Evolutionary conservation across 2,797 vertebrate genomes (phyloP).

Genomic region (Acrossocheilus wenchowensis): DNA sequence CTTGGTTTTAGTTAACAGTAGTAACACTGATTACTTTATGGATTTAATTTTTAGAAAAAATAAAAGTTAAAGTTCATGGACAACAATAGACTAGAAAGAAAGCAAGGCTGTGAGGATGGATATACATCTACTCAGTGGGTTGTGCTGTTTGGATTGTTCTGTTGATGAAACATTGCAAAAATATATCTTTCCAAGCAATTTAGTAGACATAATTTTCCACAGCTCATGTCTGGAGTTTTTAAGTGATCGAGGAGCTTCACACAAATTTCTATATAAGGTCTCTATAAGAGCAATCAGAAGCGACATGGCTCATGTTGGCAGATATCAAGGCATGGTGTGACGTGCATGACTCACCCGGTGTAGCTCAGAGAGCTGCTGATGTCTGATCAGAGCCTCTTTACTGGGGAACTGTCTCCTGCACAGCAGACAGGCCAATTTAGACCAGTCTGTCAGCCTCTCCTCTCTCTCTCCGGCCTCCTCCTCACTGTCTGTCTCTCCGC

Average conservation of each 20-base stretch:
- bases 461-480: conserved; percentile 84
- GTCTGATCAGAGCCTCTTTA: conserved; percentile 90
- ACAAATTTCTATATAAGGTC: neutral
- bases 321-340: neutral
- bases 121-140: neutral
- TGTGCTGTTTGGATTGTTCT: neutral
- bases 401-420: conserved; percentile 92
- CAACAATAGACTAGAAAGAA: neutral
- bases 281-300: neutral
- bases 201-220: neutral
- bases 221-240: too few relatives aligned
- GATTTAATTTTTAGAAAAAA: too few relatives aligned
- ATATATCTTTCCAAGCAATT: neutral
- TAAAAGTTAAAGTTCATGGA: too few relatives aligned
- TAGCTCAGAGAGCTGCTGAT: conserved; percentile 92
- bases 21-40: neutral
- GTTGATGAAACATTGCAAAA: neutral
- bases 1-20: neutral
- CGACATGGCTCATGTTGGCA: neutral
- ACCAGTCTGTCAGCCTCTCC: conserved; percentile 89
- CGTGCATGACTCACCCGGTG: conserved; percentile 72
- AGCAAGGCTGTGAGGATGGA: neutral
- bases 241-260: neutral
- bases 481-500: conserved; percentile 88
- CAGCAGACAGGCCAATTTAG: conserved; percentile 89